A percentile compares a stretch with the other conserved stretches of the same genome.
phyloP scores from a whole-genome alignment of 1,140 invertebrate genomes.

The Aphelenchoides avenae region DNA sequence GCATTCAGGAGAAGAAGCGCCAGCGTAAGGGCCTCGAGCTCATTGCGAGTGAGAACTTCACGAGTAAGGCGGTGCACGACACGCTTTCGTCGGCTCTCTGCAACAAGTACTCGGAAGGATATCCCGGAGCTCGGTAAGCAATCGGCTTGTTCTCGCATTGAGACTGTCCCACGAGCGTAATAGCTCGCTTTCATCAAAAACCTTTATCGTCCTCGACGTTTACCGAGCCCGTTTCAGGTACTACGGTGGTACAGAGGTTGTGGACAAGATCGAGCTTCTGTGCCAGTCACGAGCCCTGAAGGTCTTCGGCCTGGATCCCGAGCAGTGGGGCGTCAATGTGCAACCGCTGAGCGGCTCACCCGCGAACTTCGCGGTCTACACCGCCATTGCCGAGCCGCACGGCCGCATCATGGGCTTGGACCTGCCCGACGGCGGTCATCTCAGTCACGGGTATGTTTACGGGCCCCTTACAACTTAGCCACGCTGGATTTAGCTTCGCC shows the following conservation, averaged over 20 bases:
- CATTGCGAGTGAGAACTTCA: conserved; percentile 96
- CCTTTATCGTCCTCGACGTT: too few relatives aligned
- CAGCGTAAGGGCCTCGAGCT: conserved; percentile 83
- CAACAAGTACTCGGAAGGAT: conserved; percentile 97
- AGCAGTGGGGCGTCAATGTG: conserved; percentile 94
- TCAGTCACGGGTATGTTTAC: conserved; percentile 61
- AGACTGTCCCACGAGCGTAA: conserved; percentile 1
- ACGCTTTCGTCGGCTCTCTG: conserved; percentile 83
- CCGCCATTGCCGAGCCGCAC: conserved; percentile 72
- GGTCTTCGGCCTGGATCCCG: conserved; percentile 75
- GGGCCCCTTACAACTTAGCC: conserved; percentile 11
- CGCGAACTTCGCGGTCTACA: conserved; percentile 78
- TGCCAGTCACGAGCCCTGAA: conserved; percentile 80
- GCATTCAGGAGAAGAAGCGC: conserved; percentile 77
- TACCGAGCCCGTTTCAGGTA: conserved; percentile 72
- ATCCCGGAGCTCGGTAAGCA: conserved; percentile 68
- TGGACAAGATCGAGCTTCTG: conserved; percentile 85
- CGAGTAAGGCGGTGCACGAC: conserved; percentile 82
- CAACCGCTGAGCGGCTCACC: conserved; percentile 94
- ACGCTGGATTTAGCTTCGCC: conserved; percentile 76
- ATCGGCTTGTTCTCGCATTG: too few relatives aligned
- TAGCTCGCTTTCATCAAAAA: conserved; percentile 5
- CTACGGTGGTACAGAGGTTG: conserved; percentile 94
- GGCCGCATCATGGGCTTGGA: conserved; percentile 92
- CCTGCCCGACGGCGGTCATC: conserved; percentile 89